Base-by-base conservation (phyloP, 2,888 invertebrate genomes). In the Melanostoma scalare region DNA sequence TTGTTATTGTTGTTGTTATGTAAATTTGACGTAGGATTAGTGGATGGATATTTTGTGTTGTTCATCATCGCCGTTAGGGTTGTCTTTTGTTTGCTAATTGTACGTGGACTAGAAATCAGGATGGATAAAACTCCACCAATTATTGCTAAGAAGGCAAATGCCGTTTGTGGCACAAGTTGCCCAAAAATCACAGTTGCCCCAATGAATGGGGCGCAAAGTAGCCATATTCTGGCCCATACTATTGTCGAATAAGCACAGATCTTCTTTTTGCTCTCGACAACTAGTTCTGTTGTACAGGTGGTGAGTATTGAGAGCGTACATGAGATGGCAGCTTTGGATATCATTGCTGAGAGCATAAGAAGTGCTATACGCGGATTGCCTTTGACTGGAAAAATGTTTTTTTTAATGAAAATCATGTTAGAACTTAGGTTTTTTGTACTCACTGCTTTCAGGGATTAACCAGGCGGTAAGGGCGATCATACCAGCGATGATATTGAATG, bases 1-100 rank as follows among this genome's bases (percentile, higher is more conserved):
- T 63, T 91, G 96, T 98, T 35, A 98, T 98, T 91, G 96, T 98
- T 9, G 98, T 98, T 1, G 95, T 98, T 50, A 30, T 63, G 48
- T 20, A 63, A 50, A 50, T 96, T 98, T 46, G 98, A 99, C 90
- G 98, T 98, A 96, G 67, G 76, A 44, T 71, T 50, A 55, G 71
- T 63, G 36, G 69, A 36, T 72, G 74, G 40, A 40, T 55, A 53
- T 72, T 67, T 85, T 61, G 58, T 76, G n/a, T 73, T 63, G 35
- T 63, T 63, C 10, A 82, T 75, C 6, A 79, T 78, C 9, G 87
- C 61, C 79, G 78, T 73, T 20, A 85, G 82, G 38, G 86, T 80
- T 87, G 87, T 86, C 86, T 85, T 86, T 76, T 86, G 85, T 84
- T 87, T 88, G 76, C 87, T 86, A 82, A 89, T 88, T 46, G 91